Conservation (phyloP, 37 sponge, comb jelly and placozoan species). For the Corticium candelabrum region DNA sequence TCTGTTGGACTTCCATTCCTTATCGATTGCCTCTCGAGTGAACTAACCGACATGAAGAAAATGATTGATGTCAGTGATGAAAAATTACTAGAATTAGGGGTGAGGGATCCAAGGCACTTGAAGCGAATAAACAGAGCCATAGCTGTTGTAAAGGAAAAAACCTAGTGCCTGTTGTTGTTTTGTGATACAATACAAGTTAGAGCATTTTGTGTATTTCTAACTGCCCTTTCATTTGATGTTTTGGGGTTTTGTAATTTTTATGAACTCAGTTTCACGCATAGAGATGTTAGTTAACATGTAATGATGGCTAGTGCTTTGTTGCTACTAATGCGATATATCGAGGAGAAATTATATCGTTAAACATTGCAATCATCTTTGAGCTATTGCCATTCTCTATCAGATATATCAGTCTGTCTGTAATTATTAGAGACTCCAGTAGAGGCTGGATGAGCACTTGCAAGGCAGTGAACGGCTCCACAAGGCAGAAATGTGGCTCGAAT, state of each 20-base stretch:
- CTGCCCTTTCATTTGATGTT: no score
- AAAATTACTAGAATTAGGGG: background rate
- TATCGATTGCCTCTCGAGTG: background rate
- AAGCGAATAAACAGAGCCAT: background rate
- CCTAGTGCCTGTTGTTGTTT: background rate
- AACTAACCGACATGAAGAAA: background rate
- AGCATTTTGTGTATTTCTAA: no score
- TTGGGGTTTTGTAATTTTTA: no score
- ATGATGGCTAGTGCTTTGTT: no score
- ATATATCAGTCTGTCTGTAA: conserved; percentile 29
- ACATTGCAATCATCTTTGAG: conserved; percentile 29
- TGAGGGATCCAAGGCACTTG: background rate
- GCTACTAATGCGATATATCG: conserved; percentile 36
- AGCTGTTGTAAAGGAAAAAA: background rate
- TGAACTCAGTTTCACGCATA: no score
- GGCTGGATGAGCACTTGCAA: conserved; percentile 63
- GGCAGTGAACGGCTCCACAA: background rate
- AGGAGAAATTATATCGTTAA: conserved; percentile 49
- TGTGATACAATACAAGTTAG: no score
- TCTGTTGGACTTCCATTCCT: background rate
- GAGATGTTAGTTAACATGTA: no score
- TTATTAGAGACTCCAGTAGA: conserved; percentile 38
- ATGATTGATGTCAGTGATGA: background rate
- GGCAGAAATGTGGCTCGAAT: no score
- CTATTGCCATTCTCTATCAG: conserved; percentile 22